Base-by-base conservation (phyloP, 2,888 invertebrate species). In the Heliconius cydno region DNA sequence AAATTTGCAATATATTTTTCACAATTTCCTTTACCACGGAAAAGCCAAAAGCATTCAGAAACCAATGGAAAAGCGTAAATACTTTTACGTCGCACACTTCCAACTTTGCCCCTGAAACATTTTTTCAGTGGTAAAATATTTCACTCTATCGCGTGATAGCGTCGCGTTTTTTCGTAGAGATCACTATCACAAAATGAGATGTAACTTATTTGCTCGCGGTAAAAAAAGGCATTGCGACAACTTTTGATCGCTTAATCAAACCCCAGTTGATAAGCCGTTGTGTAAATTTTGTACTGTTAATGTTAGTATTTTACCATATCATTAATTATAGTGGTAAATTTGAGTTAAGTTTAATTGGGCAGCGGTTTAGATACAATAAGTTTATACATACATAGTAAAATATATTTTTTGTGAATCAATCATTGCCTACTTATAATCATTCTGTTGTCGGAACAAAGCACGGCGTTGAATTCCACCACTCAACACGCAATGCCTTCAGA, bases 171-270 rank as follows among this genome's bases (percentile, higher is more conserved):
- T 87, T 87, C 87, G 82, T 88, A 87, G 87, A 88, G 92, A 92
- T 91, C 78, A 79, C 83, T 86, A 92, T 92, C 92, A 86, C 85
- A 84, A 90, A 92, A 92, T 90, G 87, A 91, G 92, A 92, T 92
- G 92, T 92, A 90, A 91, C 88, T 90, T 91, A 91, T 90, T 91
- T 88, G 87, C 87, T 89, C 85, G 87, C 87, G 88, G 88, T 87
- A 46, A 87, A 87, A 87, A 83, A 82, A 84, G 81, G 87, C 88
- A 87, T 86, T 85, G 86, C 83, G 81, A 85, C 86, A 86, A 87
- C 86, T 85, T 87, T 74, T 83, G 86, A 90, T 89, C 86, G 87
- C 88, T 90, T 80, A 84, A 83, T 82, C 82, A 83, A 82, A 83
- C 52, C 65, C 73, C 25, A 74, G 38, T 66, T 73, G 78, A 66